Conservation (phyloP, 2,888 invertebrate species). For the Diplolepis rosae region DNA sequence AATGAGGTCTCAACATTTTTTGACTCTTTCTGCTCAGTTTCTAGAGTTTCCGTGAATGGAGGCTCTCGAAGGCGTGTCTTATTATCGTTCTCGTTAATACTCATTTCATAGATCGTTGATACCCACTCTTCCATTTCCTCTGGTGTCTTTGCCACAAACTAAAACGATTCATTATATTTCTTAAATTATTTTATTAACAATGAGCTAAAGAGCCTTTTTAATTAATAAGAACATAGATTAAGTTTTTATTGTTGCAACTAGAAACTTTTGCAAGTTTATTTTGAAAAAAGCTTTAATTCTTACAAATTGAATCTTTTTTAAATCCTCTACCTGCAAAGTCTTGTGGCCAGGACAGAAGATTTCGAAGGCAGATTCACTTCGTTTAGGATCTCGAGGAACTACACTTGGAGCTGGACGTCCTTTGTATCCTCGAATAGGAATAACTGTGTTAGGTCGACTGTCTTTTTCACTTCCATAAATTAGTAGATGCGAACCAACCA, state of each 20-base stretch:
- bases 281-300: no score
- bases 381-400: constrained; percentile 55
- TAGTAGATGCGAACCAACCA: constrained; percentile 64
- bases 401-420: constrained; percentile 63
- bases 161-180: constrained; percentile 20
- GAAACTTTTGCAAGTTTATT: no score
- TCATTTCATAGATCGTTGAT: constrained; percentile 53
- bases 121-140: constrained; percentile 71
- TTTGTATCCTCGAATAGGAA: constrained; percentile 64
- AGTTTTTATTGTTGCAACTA: no score
- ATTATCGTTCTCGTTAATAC: constrained; percentile 35
- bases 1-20: constrained; percentile 24
- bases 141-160: constrained; percentile 64
- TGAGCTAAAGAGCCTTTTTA: not conserved
- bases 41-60: constrained; percentile 28
- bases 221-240: no score
- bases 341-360: constrained; percentile 65
- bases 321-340: constrained; percentile 58
- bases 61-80: constrained; percentile 6
- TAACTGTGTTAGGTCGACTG: constrained; percentile 58
- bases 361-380: constrained; percentile 67
- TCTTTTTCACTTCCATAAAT: constrained; percentile 65
- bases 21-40: constrained; percentile 28
- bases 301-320: constrained; percentile 18
- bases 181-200: not conserved